Base-by-base conservation (phyloP, 2,888 invertebrate species). In the Nymphalis c-album region DNA sequence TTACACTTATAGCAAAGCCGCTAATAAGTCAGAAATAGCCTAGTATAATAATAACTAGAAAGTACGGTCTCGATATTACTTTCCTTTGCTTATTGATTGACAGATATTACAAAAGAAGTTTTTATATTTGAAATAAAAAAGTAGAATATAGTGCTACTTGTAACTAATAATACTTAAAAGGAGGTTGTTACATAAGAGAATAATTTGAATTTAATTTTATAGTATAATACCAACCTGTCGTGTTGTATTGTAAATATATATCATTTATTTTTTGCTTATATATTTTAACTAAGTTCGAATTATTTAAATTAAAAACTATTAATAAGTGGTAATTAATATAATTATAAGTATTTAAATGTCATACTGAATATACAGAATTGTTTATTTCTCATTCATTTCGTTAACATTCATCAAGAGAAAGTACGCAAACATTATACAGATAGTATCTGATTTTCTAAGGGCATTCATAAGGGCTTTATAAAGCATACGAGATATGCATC, bases 401-500 rank as follows among this genome's bases (percentile, higher is more conserved):
- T 22, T 8, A 51, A 13, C 22, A 20, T 51, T 51, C 4, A 13
- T 51, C 51, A 51, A 51, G 22, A 22, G 51, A 51, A 22, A 51
- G 20, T 22, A 51, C n/a, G 18, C 20, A 20, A 18, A 50, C 20
- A 20, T 50, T 50, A 50, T 18, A 50, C 18, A 20, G 18, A 18
- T 18, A 50, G 8, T 20, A 50, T 50, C 50, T 50, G 18, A 50
- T 50, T 50, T 50, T 50, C 50, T 50, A 18, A n/a, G 50, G 48
- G 8, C 50, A 18, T 50, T 20, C 18, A n/a, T 50, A 18, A n/a
- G 50, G 50, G 20, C 50, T 50, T 50, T 50, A 50, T 50, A 50
- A 50, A 50, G 50, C 50, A 50, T 50, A 20, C n/a, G 50, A 51
- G 51, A 51, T 51, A 51, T 16, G 50, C 51, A 51, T 20, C 51